Evolutionary conservation across 2,888 invertebrate species (phyloP).

Genomic region (Chymomyza fuscimana): DNA sequence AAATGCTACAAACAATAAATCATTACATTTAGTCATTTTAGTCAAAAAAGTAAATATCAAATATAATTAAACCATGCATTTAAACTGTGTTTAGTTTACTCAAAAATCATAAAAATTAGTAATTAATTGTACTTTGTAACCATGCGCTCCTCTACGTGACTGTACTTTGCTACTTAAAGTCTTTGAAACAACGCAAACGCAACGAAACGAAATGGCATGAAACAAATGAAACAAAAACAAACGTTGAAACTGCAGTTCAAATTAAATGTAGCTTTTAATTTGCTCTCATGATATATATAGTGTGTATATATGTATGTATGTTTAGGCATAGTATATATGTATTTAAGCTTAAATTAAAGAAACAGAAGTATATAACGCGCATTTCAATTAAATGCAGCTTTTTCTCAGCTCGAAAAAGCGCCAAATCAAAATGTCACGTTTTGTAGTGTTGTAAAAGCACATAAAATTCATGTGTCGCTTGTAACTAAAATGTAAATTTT

Average conservation of each 20-base stretch:
- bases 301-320: neutral
- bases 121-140: constrained; percentile 24
- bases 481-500: constrained; percentile 19
- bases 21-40: neutral
- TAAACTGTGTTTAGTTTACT: constrained; percentile 15
- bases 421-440: constrained; percentile 56
- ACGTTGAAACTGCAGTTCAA: neutral
- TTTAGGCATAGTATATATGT: constrained; percentile 3
- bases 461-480: neutral
- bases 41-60: neutral
- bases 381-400: constrained; percentile 68
- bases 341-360: constrained; percentile 6
- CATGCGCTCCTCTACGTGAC: constrained; percentile 45
- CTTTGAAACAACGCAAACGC: constrained; percentile 46
- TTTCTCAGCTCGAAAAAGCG: constrained; percentile 61
- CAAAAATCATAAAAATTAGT: constrained; percentile 19
- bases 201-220: constrained; percentile 46
- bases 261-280: constrained; percentile 54
- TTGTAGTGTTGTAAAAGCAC: constrained; percentile 9
- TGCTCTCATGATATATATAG: neutral
- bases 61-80: neutral
- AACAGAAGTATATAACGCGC: constrained; percentile 35
- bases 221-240: constrained; percentile 20
- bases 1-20: neutral
- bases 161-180: constrained; percentile 44